Percentiles rank a stretch among this genome's conserved stretches.
These are phyloP conservation scores for Lepus oiostolus DNA, from an alignment of 2,797 vertebrate genomes.

Conservation along the genomic window DNA sequence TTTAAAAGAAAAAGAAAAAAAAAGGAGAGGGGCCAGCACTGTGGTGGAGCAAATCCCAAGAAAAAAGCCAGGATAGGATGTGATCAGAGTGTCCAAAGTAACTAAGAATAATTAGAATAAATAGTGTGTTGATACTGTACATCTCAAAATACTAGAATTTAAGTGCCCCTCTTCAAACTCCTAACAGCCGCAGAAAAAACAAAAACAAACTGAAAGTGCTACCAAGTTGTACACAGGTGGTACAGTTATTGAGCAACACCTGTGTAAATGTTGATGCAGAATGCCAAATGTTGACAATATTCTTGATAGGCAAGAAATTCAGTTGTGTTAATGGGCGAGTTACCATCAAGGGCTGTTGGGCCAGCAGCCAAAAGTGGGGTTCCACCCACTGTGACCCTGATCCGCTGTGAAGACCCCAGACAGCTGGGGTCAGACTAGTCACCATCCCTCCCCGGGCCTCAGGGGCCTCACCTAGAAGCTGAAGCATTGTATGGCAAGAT, in stretches of 20 bases:
- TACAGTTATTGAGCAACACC: not conserved
- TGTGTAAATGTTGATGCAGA: not conserved
- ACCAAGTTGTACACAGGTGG: not conserved
- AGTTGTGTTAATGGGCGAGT: not conserved
- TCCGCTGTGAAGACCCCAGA: not conserved
- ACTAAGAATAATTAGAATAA: not conserved
- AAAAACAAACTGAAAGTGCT: not conserved
- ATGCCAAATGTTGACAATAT: not conserved
- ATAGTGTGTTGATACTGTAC: not conserved
- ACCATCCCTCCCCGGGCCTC: not conserved
- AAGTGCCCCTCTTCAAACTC: not conserved
- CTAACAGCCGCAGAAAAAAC: not conserved
- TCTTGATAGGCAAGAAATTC: not conserved
- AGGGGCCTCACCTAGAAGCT: not conserved
- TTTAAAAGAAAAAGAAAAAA: not conserved
- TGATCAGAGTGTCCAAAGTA: not conserved
- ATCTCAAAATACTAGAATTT: slow-evolving; percentile 42
- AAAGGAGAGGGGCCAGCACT: no score
- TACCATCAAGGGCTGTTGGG: not conserved
- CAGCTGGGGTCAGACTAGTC: not conserved
- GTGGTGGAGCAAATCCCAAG: not conserved
- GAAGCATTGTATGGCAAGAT: not conserved
- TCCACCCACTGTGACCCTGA: not conserved
- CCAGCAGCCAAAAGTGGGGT: not conserved
- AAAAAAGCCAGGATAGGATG: not conserved